A percentile compares a stretch with the other conserved stretches of the same genome.
phyloP scores from a whole-genome alignment of 2,797 vertebrate species.

The Champsocephalus gunnari region DNA sequence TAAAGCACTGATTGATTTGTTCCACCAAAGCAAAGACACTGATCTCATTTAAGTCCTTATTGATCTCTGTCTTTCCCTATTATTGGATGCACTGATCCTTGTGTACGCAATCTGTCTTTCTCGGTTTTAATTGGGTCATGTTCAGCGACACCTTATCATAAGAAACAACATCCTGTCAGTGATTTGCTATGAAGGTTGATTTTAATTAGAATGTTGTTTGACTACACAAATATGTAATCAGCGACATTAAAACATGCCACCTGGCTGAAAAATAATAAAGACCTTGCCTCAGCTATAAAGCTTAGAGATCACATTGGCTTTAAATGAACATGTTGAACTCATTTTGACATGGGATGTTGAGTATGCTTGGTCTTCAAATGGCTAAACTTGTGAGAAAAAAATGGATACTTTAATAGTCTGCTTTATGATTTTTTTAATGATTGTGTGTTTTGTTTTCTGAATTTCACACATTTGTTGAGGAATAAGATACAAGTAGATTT shows the following conservation, averaged over 20 bases:
- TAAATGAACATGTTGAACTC: background rate
- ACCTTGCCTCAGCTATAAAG: conserved; percentile 1
- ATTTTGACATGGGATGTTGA: background rate
- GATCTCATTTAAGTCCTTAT: conserved; percentile 7
- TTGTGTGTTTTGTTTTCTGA: conserved; percentile 7
- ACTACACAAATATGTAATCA: conserved; percentile 38
- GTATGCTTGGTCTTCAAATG: background rate
- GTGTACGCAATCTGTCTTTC: conserved; percentile 46
- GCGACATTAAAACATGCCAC: conserved; percentile 46
- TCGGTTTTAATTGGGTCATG: conserved; percentile 40
- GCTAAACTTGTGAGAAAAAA: background rate
- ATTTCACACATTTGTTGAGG: background rate
- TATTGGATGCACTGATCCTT: conserved; percentile 28
- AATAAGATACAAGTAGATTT: background rate
- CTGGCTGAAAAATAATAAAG: conserved; percentile 52
- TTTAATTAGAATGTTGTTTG: conserved; percentile 74
- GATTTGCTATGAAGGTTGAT: conserved; percentile 44
- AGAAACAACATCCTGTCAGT: conserved; percentile 35
- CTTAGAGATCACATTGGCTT: background rate
- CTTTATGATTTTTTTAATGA: background rate
- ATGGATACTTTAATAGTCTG: background rate
- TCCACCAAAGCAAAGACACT: conserved; percentile 4
- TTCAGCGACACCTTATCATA: conserved; percentile 41
- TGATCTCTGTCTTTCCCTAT: conserved; percentile 16
- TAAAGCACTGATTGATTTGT: conserved; percentile 11